Evolutionary conservation across 2,888 invertebrate species (phyloP), one percentile per base, ranked within the genome.

Genomic region (Diachrysia chrysitis): DNA sequence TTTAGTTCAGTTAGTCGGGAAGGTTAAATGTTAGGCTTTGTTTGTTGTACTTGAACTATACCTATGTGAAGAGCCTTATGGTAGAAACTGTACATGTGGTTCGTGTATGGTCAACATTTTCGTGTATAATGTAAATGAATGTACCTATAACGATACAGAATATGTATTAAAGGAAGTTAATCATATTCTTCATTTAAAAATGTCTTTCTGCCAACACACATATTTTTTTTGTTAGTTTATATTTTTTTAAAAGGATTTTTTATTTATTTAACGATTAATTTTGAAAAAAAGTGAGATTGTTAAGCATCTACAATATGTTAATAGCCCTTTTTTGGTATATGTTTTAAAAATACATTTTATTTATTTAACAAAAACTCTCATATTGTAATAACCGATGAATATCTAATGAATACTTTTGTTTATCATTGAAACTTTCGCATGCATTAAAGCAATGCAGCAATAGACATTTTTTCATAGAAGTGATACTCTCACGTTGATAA

Each of bases 401-500:
- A 66, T 66, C 59, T 56, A 16, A 66, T 10, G 37, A 66, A 60
- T 66, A 65, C 17, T 66, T 57, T 65, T 59, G 23, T 57, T 59
- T 51, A 48, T 71, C 4, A 66, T 62, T 35, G 53, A 35, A 77
- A 23, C 54, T 66, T 77, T 77, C 63, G 62, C 73, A 73, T 66
- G 17, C 23, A n/a, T n/a, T 17, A 35, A 25, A 21, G 19, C 48
- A 19, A 51, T 51, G 10, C 21, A 37, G 56, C 59, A 37, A 59
- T 59, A 19, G 63, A 61, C 42, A 65, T 62, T 56, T 69, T 76
- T 55, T 55, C 58, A 76, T 16, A 25, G 35, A 17, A 23, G n/a
- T 17, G 66, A 59, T 72, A n/a, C 25, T 73, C 77, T 48, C 73
- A 73, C 72, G 73, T 10, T 65, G 51, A 73, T 71, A 66, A 25